Conservation (phyloP, 1,140 invertebrate species). For the Pararge aegeria region DNA sequence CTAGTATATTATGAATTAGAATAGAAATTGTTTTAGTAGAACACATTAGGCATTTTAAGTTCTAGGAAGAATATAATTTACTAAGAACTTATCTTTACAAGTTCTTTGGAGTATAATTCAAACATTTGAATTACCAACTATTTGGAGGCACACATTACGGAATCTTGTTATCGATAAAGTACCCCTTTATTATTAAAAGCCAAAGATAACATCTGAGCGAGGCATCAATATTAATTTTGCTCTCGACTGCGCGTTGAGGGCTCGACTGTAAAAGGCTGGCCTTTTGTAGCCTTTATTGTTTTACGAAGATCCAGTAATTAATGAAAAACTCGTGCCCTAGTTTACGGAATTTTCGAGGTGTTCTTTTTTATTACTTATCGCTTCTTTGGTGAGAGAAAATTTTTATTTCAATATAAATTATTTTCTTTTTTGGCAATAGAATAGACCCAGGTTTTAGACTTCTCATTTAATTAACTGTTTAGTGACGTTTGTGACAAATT, state of each 20-base stretch:
- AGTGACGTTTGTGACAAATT: too few relatives aligned
- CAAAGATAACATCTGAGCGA: constrained; percentile 56
- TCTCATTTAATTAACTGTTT: too few relatives aligned
- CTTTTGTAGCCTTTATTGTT: constrained; percentile 48
- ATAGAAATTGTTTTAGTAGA: too few relatives aligned
- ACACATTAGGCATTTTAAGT: too few relatives aligned
- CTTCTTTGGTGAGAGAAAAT: background rate
- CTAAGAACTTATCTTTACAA: too few relatives aligned
- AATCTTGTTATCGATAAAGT: constrained; percentile 37
- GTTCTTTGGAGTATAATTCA: too few relatives aligned
- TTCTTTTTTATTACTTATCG: constrained; percentile 13
- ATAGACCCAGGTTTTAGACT: too few relatives aligned
- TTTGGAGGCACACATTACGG: constrained; percentile 22
- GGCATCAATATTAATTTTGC: constrained; percentile 66
- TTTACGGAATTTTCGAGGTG: constrained; percentile 11
- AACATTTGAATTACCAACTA: constrained; percentile 12
- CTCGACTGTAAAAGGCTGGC: constrained; percentile 32
- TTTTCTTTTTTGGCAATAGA: background rate
- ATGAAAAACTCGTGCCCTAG: constrained; percentile 40
- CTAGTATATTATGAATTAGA: too few relatives aligned
- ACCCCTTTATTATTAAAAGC: constrained; percentile 59
- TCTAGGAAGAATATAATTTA: too few relatives aligned
- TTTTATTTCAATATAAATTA: background rate
- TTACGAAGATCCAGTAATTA: constrained; percentile 43
- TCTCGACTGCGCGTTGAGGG: constrained; percentile 38